These are phyloP conservation scores for Atrichornis clamosus DNA, from an alignment of 2,113 vertebrate genomes.

Conservation along the genomic window DNA sequence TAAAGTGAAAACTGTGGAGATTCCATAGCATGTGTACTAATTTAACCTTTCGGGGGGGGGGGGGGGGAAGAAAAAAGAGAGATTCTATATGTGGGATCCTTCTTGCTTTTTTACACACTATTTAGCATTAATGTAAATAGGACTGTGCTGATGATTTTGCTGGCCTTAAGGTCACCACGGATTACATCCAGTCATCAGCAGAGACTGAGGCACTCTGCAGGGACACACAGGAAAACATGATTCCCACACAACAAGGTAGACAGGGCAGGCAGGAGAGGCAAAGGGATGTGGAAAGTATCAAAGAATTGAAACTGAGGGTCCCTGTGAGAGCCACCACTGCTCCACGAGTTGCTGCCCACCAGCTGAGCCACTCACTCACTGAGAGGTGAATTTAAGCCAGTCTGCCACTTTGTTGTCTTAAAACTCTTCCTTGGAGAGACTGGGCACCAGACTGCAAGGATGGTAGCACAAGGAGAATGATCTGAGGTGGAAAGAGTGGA, in stretches of 20 bases:
- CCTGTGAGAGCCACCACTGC: background rate
- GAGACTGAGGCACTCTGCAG: background rate
- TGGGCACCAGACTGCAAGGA: background rate
- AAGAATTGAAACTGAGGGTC: background rate
- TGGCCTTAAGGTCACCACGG: background rate
- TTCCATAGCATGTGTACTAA: background rate
- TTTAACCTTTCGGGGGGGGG: background rate
- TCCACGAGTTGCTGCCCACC: background rate
- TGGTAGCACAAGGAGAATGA: background rate
- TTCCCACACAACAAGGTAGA: background rate
- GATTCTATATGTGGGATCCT: background rate
- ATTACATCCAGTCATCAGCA: background rate
- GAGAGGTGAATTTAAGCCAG: background rate
- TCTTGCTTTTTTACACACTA: background rate
- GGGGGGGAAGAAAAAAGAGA: background rate
- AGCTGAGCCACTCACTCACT: background rate
- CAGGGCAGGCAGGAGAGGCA: background rate
- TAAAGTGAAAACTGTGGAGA: background rate
- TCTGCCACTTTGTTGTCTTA: background rate
- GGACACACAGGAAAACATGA: background rate
- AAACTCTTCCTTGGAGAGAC: background rate
- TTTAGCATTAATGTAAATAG: constrained; percentile 5
- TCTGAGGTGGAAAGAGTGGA: fast-evolving
- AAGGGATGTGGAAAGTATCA: background rate
- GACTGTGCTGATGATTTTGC: background rate